Evolutionary conservation across 35 echinoderm and acorn worm genomes (phyloP), one percentile per base, ranked within the genome.

Genomic region (Antedon bifida): DNA sequence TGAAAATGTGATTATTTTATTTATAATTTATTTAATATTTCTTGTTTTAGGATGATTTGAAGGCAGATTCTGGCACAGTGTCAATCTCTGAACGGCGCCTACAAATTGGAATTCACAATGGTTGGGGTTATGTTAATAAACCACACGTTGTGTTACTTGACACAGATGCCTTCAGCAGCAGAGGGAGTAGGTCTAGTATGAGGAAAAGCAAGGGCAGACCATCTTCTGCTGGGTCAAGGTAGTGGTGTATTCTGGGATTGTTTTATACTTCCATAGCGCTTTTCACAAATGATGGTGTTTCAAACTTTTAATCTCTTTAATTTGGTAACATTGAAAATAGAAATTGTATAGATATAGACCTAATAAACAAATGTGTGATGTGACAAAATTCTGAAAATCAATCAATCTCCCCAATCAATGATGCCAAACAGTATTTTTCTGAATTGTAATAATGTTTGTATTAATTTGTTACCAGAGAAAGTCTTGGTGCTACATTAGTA

Each of bases 91-190:
- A 99, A 79, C 81, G 95, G 82, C 85, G 95, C 31, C 85, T 99
- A 13, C 95, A 99, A 30, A 81, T 99, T 55, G 87, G 90, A n/a
- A 56, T 93, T 34, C 95, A 99, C 78, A 99, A 99, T 76, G 95
- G 95, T 0, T 99, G 91, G 91, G 95, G 88, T 29, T 99, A 99
- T 12, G 79, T 99, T 16, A 85, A 92, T 39, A 89, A 84, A 23
- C 95, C 95, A 31, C 95, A 99, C 74, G 87, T 92, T 31, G 77
- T 92, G 30, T 86, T 99, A 76, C 74, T 99, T 34, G 88, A 87
- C 55, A 74, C 95, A 35, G 89, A 89, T 29, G 79, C 73, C 1
- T 35, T 91, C 39, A 64, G 80, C 32, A 81, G 85, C 78, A 88
- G 90, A 33, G 88, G 88, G 7, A 74, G 19, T 36, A 87, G 95